These are phyloP conservation scores for Phoxinus dragarum DNA, from an alignment of 2,797 vertebrate genomes.

Conservation along the genomic window DNA sequence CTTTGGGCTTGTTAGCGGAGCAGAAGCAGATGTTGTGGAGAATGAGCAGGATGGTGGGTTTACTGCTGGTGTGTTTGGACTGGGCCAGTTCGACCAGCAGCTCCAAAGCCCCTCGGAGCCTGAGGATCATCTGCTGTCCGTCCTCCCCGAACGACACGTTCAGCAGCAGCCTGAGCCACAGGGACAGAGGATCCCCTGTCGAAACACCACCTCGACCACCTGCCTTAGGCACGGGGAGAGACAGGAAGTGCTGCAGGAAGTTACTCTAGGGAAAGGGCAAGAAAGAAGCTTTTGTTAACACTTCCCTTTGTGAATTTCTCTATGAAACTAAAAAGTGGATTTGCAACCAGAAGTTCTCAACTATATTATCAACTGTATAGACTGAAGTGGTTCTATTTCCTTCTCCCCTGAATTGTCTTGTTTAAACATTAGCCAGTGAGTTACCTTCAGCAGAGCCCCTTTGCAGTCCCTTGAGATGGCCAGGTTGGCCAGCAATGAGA, in stretches of 20 bases:
- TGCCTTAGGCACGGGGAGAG: slow-evolving; percentile 81
- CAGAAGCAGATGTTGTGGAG: slow-evolving; percentile 95
- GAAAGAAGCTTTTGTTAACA: neutral
- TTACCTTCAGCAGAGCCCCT: slow-evolving; percentile 91
- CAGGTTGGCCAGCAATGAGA: slow-evolving; percentile 89
- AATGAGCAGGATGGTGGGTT: slow-evolving; percentile 80
- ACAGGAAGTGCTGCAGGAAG: slow-evolving; percentile 91
- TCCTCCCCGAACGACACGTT: slow-evolving; percentile 88
- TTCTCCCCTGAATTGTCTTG: neutral
- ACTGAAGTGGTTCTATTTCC: neutral
- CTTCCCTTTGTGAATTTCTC: neutral
- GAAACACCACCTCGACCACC: slow-evolving; percentile 67
- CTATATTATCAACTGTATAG: neutral
- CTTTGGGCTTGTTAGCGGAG: slow-evolving; percentile 86
- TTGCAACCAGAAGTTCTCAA: neutral
- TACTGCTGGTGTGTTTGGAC: slow-evolving; percentile 73
- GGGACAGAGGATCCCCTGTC: slow-evolving; percentile 62
- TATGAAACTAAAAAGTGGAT: neutral
- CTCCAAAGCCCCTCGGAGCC: slow-evolving; percentile 86
- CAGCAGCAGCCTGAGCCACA: slow-evolving; percentile 91
- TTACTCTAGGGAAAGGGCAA: slow-evolving; percentile 82
- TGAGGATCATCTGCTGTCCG: slow-evolving; percentile 90
- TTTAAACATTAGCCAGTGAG: neutral
- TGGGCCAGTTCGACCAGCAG: slow-evolving; percentile 85
- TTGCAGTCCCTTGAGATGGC: slow-evolving; percentile 89